Conservation (phyloP, 2,888 invertebrate species). For the Heliconius ethilla region DNA sequence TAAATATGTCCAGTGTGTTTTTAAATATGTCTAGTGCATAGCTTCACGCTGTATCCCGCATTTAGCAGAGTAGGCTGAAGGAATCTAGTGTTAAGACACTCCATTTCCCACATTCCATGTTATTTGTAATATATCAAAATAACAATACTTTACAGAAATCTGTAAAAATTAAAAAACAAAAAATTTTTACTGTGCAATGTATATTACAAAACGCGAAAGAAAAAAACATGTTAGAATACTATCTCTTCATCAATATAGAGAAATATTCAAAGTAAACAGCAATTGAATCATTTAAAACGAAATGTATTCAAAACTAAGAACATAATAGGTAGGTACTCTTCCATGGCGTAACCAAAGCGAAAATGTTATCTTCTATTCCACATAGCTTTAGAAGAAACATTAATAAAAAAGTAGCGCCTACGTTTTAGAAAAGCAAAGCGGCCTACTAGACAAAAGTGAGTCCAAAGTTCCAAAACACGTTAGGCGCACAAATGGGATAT, state of each 20-base stretch:
- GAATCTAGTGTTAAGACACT: too few species aligned
- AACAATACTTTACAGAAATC: too few species aligned
- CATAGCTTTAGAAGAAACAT: not conserved
- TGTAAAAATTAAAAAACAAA: too few species aligned
- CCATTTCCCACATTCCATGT: too few species aligned
- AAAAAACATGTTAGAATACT: too few species aligned
- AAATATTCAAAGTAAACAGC: not conserved
- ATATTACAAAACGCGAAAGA: too few species aligned
- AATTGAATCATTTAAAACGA: not conserved
- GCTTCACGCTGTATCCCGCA: too few species aligned
- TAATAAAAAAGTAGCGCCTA: conserved; percentile 8
- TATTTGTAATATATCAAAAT: too few species aligned
- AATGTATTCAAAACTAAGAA: not conserved
- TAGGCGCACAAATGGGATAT: conserved; percentile 4
- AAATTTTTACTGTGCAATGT: too few species aligned
- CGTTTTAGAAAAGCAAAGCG: conserved; percentile 14
- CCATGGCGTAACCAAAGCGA: not conserved
- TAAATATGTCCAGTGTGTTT: too few species aligned
- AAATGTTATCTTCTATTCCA: not conserved
- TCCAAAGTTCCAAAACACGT: conserved; percentile 18
- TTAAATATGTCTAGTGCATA: not conserved
- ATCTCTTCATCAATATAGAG: not conserved
- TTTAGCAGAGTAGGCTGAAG: too few species aligned
- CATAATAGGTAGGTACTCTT: not conserved
- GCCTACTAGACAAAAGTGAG: not conserved